phyloP scores from a whole-genome alignment of 2,888 invertebrate genomes.

The Papilio protenor region DNA sequence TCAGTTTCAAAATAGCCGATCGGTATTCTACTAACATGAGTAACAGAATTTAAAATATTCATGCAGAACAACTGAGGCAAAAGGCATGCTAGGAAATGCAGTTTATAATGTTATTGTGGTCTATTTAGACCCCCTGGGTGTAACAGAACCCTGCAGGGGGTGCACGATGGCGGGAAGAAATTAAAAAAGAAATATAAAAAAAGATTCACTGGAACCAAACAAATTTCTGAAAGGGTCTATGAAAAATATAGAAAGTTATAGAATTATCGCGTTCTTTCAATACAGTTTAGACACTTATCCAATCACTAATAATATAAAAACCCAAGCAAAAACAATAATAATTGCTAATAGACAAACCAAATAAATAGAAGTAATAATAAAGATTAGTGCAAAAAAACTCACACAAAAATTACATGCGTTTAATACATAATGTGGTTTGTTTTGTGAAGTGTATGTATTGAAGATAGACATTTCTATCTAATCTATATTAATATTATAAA shows the following conservation, averaged over 20 bases:
- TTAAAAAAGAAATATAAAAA: too few relatives aligned
- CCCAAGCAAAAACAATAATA: neutral
- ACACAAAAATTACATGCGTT: neutral
- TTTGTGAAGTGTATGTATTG: neutral
- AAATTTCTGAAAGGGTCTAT: too few relatives aligned
- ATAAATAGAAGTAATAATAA: neutral
- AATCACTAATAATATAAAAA: neutral
- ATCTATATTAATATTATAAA: too few relatives aligned
- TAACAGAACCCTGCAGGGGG: too few relatives aligned
- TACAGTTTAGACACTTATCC: too few relatives aligned
- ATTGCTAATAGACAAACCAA: neutral
- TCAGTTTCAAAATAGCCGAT: neutral
- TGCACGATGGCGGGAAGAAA: too few relatives aligned
- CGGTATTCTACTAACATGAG: neutral
- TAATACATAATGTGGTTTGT: neutral
- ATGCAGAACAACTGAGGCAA: neutral
- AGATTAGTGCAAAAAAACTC: neutral
- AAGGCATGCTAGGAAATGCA: neutral
- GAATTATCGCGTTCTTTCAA: too few relatives aligned
- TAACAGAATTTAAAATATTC: neutral
- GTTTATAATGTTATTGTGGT: neutral
- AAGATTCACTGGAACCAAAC: too few relatives aligned
- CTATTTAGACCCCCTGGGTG: too few relatives aligned
- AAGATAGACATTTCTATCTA: neutral
- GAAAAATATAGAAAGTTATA: too few relatives aligned